Conservation (phyloP, 2,888 invertebrate genomes). For the Erpobdella octoculata region DNA sequence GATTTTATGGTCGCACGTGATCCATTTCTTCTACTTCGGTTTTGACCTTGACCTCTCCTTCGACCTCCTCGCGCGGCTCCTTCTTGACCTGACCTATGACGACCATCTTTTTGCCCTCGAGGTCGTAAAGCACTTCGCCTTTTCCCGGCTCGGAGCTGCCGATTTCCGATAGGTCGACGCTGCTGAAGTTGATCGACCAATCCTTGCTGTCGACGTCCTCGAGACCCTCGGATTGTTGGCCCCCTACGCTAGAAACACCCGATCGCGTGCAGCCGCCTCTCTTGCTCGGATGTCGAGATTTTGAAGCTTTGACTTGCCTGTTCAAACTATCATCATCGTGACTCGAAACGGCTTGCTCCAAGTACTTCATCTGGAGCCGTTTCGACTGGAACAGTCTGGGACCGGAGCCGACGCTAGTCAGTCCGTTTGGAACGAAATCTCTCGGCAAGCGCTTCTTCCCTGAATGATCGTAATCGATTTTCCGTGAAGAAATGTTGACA, state of each 20-base stretch:
- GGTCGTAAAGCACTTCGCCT: background rate
- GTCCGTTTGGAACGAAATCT: slow-evolving; percentile 21
- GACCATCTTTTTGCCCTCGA: background rate
- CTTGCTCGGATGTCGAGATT: no score
- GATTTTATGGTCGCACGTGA: background rate
- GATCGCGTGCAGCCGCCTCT: background rate
- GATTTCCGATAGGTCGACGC: slow-evolving; percentile 2
- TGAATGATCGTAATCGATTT: no score
- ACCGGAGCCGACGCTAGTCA: background rate
- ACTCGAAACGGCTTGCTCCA: background rate
- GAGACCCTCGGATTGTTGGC: background rate
- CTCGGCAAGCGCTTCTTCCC: background rate
- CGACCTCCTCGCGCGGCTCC: background rate
- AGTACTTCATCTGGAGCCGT: slow-evolving; percentile 21
- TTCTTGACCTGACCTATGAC: background rate
- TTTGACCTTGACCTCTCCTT: background rate
- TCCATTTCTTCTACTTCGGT: background rate
- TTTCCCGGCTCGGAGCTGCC: background rate
- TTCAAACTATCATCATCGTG: no score
- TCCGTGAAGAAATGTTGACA: no score
- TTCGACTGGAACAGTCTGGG: slow-evolving; percentile 16
- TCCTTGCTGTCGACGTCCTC: background rate
- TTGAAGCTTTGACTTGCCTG: no score
- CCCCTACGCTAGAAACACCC: background rate
- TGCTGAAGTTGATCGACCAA: background rate